phyloP scores from a whole-genome alignment of 2,797 vertebrate genomes.

The Podarcis lilfordi region DNA sequence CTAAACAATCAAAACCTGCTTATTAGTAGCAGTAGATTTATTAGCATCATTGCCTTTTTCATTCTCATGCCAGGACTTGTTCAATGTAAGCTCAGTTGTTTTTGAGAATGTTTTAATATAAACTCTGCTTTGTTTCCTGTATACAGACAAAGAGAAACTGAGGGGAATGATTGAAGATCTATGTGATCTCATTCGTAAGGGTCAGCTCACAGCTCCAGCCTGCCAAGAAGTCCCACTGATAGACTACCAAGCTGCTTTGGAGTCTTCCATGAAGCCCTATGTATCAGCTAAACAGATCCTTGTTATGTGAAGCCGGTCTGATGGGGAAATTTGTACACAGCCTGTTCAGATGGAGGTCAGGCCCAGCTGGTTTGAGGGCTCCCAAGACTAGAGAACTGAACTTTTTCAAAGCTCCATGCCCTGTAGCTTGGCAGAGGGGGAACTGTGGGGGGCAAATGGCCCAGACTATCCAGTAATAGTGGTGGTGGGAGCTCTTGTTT shows the following conservation, averaged over 20 bases:
- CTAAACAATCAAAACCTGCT: background rate
- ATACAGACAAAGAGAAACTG: conserved; percentile 69
- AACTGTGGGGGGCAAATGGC: background rate
- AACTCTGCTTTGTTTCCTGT: conserved; percentile 13
- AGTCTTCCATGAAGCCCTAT: conserved; percentile 85
- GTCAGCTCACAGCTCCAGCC: conserved; percentile 82
- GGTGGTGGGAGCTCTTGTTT: background rate
- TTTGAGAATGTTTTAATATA: background rate
- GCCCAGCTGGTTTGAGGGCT: background rate
- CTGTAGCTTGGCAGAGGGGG: background rate
- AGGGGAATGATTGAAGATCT: conserved; percentile 85
- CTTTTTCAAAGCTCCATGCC: background rate
- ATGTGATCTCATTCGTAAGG: conserved; percentile 82
- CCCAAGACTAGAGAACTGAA: background rate
- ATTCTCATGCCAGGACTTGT: background rate
- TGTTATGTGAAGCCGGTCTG: conserved; percentile 78
- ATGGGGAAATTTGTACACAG: background rate
- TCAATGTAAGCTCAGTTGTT: rapidly evolving
- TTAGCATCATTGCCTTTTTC: background rate
- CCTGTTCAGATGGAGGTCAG: background rate
- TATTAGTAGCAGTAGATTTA: no score
- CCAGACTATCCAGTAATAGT: background rate
- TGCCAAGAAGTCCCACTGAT: conserved; percentile 82
- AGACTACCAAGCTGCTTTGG: conserved; percentile 84
- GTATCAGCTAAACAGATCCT: conserved; percentile 90